Conservation (phyloP, 2,888 invertebrate genomes). For the Leptopterna dolabrata region DNA sequence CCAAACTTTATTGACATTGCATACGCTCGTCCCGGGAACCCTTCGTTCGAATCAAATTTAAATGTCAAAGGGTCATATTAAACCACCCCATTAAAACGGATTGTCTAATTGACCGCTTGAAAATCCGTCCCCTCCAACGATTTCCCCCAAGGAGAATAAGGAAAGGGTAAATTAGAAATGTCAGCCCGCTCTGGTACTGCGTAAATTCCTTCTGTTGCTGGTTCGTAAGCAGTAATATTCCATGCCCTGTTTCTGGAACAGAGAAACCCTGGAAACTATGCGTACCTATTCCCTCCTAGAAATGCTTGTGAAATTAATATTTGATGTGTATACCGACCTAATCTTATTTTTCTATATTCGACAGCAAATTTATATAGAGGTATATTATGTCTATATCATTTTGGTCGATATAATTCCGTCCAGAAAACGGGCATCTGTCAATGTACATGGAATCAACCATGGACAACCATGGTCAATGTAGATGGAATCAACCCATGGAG, state of each 20-base stretch:
- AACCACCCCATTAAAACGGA: not conserved
- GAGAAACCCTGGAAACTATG: not conserved
- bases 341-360: too few species aligned
- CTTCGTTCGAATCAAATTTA: conserved; percentile 3
- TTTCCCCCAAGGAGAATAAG: not conserved
- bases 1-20: not conserved
- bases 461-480: too few species aligned
- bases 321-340: too few species aligned
- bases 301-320: not conserved
- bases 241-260: not conserved
- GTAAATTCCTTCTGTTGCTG: not conserved
- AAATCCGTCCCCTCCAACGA: not conserved
- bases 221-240: not conserved
- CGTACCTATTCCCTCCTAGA: not conserved
- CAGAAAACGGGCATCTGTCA: too few species aligned
- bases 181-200: conserved; percentile 2
- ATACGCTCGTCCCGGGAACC: not conserved
- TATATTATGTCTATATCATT: too few species aligned
- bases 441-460: too few species aligned
- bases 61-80: conserved; percentile 24
- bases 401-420: too few species aligned
- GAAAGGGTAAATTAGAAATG: not conserved
- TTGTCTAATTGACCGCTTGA: conserved; percentile 28
- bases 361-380: too few species aligned
- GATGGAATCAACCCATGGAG: too few species aligned